These are phyloP conservation scores for Aurelia aurita DNA, from an alignment of 30 jellyfish, hydroid and myxozoan species.

Conservation along the genomic window DNA sequence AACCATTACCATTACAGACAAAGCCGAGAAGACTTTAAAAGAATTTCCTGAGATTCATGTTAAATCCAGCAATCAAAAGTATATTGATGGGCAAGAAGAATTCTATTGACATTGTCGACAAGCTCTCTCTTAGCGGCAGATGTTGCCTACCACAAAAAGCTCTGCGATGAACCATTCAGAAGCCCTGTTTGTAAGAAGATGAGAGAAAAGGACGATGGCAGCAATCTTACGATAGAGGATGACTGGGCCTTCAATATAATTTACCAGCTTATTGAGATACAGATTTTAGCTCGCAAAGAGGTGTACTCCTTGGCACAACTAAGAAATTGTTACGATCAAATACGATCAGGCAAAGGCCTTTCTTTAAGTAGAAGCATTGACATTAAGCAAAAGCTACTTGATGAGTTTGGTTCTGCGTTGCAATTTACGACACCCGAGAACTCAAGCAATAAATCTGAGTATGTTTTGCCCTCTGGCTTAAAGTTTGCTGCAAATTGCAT, in stretches of 20 bases:
- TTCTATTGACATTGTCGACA: constrained; percentile 43
- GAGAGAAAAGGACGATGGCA: constrained; percentile 32
- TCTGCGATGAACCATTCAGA: constrained; percentile 48
- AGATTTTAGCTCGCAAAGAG: too few relatives aligned
- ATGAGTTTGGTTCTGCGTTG: too few relatives aligned
- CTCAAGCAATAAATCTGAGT: too few relatives aligned
- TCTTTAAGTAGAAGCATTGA: too few relatives aligned
- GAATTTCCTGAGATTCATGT: constrained; percentile 29
- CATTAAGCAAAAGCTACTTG: too few relatives aligned
- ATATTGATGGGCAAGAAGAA: constrained; percentile 31
- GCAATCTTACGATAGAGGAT: constrained; percentile 13
- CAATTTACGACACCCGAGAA: too few relatives aligned
- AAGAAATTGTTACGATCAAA: too few relatives aligned
- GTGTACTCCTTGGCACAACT: too few relatives aligned
- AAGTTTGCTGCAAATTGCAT: constrained; percentile 39
- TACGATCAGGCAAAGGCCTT: too few relatives aligned
- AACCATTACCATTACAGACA: constrained; percentile 20
- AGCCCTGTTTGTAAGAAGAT: constrained; percentile 49
- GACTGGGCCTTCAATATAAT: constrained; percentile 12
- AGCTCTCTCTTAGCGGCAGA: constrained; percentile 38
- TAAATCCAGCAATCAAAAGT: constrained; percentile 23
- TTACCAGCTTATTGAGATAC: too few relatives aligned
- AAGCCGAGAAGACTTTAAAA: constrained; percentile 24
- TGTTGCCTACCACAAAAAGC: constrained; percentile 39
- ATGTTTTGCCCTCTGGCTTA: constrained; percentile 3